Conservation (phyloP, 2,113 vertebrate genomes). For the Pangasianodon hypophthalmus region DNA sequence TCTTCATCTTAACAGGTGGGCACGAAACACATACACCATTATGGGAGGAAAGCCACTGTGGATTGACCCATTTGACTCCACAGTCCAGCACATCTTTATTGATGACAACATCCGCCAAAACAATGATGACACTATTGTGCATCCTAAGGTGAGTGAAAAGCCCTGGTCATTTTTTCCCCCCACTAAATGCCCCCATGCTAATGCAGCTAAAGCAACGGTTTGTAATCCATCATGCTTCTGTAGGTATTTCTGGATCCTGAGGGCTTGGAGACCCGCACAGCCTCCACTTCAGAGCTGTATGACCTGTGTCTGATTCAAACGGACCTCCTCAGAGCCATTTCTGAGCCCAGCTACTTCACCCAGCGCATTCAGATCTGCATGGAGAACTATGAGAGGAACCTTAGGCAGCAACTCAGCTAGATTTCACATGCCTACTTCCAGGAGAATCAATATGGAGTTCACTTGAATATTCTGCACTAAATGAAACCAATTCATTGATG, state of each 20-base stretch:
- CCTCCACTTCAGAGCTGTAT: slow-evolving; percentile 78
- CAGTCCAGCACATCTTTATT: slow-evolving; percentile 85
- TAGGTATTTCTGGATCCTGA: slow-evolving; percentile 77
- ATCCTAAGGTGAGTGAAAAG: slow-evolving; percentile 75
- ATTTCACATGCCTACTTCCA: not conserved
- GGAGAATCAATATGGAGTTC: no score
- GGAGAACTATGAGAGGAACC: slow-evolving; percentile 81
- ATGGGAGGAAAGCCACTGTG: slow-evolving; percentile 85
- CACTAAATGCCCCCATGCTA: not conserved
- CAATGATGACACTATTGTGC: slow-evolving; percentile 80
- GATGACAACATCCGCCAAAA: slow-evolving; percentile 87
- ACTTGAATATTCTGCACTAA: not conserved
- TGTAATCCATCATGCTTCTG: not conserved
- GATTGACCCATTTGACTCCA: slow-evolving; percentile 82
- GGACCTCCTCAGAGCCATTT: slow-evolving; percentile 83
- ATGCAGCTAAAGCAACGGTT: not conserved
- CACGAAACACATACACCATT: slow-evolving; percentile 74
- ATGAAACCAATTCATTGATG: not conserved
- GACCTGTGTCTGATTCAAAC: slow-evolving; percentile 83
- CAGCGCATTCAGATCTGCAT: slow-evolving; percentile 76
- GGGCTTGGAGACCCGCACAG: slow-evolving; percentile 59
- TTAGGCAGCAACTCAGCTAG: slow-evolving; percentile 66
- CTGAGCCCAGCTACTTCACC: slow-evolving; percentile 81
- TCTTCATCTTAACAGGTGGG: slow-evolving; percentile 78
- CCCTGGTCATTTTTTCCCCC: not conserved